Conservation (phyloP, 2,888 invertebrate genomes). For the Zaprionus bogoriensis region DNA sequence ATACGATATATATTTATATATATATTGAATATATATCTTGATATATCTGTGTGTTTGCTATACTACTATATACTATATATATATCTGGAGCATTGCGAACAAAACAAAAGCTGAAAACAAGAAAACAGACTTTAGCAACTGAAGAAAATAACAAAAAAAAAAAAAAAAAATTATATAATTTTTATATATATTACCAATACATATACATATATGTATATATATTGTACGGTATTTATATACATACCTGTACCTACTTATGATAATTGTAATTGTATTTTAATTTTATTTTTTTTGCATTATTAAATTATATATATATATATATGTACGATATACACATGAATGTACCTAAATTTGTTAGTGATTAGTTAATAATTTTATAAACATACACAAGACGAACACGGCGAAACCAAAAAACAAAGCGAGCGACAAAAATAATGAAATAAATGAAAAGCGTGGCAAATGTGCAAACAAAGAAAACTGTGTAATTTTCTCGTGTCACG, state of each 20-base stretch:
- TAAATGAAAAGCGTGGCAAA: slow-evolving; percentile 15
- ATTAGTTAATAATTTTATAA: slow-evolving; percentile 35
- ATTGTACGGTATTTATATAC: no score
- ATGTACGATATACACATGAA: slow-evolving; percentile 17
- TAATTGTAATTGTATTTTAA: slow-evolving; percentile 14
- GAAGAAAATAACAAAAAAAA: slow-evolving; percentile 3
- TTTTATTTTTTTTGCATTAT: background rate
- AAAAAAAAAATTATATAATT: slow-evolving; percentile 33
- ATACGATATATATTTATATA: slow-evolving; percentile 20
- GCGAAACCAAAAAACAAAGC: slow-evolving; percentile 7
- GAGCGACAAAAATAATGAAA: slow-evolving; percentile 6
- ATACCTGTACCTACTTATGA: slow-evolving; percentile 18
- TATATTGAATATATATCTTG: slow-evolving; percentile 5
- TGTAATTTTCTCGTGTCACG: slow-evolving; percentile 21
- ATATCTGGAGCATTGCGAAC: slow-evolving; percentile 38
- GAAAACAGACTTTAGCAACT: slow-evolving; percentile 59
- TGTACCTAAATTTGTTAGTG: slow-evolving; percentile 44
- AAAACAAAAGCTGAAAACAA: slow-evolving; percentile 35
- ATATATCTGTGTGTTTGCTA: slow-evolving; percentile 14
- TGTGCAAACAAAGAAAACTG: slow-evolving; percentile 1
- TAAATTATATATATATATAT: slow-evolving; percentile 1
- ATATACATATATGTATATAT: slow-evolving; percentile 20
- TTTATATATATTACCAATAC: slow-evolving; percentile 32
- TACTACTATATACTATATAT: slow-evolving; percentile 4
- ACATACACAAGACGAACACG: slow-evolving; percentile 28